Base-by-base conservation (phyloP, 2,888 invertebrate genomes). In the Eupithecia tripunctaria region DNA sequence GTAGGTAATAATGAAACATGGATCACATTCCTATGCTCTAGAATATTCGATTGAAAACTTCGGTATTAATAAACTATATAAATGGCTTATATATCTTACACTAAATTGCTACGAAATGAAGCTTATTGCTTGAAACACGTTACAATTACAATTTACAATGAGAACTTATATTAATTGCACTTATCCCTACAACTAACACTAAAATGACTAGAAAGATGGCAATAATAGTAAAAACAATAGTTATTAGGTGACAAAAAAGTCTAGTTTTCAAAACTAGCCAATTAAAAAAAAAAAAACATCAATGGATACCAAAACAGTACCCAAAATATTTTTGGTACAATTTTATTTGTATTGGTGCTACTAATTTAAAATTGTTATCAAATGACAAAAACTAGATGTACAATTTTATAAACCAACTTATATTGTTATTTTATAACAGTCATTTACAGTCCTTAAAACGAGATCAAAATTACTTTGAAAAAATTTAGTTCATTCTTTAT, bases 101-200 rank as follows among this genome's bases (percentile, higher is more conserved):
- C 72, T 51, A 69, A 85, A 25, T 63, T 82, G 75, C 70, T 79
- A 77, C 68, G 66, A 79, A 80, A 78, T 74, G 74, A 82, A 85
- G 83, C 82, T 89, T 93, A 93, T 93, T 93, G 93, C 93, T 93
- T 92, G 85, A 81, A 84, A 93, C 92, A 92, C 92, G 93, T 92
- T 86, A 72, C 66, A 41, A 80, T 81, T 82, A 10, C 43, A 71
- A 82, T 86, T 83, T 87, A 89, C 82, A 79, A 71, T 47, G 29
- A 66, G 25, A 65, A 70, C 56, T 70, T 67, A 71, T 15, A 62
- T 63, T n/a, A 67, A 43, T 65, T 73, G 70, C 73, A 73, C 32
- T 51, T 74, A 74, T 29, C 43, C 62, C 66, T 71, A 74, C 10
- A 4, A 59, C 21, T 38, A 25, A 41, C 29, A 67, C 51, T 73